These are phyloP conservation scores for Lophura nycthemera DNA, from an alignment of 2,113 vertebrate species.

Conservation along the genomic window DNA sequence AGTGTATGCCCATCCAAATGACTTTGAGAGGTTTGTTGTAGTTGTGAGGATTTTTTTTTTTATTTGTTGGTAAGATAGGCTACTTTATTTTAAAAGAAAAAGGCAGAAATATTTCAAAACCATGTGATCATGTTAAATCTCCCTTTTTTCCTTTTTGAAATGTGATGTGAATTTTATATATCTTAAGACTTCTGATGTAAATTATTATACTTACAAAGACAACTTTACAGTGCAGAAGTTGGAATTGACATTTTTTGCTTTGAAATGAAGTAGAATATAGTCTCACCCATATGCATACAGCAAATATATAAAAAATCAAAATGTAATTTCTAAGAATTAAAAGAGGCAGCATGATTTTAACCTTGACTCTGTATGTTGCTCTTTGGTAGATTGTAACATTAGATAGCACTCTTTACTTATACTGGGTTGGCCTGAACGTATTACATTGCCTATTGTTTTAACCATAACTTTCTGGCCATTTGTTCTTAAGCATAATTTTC, in stretches of 20 bases:
- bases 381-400: background rate
- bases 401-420: background rate
- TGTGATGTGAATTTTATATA: background rate
- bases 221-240: background rate
- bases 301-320: background rate
- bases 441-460: background rate
- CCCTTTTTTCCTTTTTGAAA: too few species aligned
- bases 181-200: background rate
- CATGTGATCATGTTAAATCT: background rate
- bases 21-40: background rate
- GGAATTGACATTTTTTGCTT: background rate
- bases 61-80: background rate
- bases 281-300: background rate
- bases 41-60: background rate
- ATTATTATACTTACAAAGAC: background rate
- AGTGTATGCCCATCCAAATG: background rate
- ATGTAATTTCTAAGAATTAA: background rate
- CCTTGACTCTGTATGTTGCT: background rate
- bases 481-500: too few species aligned
- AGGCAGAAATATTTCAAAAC: background rate
- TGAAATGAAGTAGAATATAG: background rate
- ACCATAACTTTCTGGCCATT: too few species aligned
- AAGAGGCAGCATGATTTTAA: background rate
- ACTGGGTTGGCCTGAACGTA: background rate
- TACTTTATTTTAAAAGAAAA: background rate